Conservation (phyloP, 1,140 invertebrate genomes). For the Apis florea region DNA sequence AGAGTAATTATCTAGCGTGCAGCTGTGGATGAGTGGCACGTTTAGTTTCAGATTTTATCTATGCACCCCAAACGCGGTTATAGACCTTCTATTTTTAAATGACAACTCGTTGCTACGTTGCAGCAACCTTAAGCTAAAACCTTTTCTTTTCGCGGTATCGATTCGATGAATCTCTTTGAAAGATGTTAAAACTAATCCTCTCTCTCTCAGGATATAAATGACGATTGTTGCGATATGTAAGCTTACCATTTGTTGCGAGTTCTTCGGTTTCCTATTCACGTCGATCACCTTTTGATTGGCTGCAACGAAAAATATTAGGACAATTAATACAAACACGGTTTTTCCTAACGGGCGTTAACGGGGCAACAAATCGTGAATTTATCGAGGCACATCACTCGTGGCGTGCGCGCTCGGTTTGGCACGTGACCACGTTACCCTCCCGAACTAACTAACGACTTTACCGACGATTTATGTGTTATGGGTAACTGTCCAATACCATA, state of each 20-base stretch:
- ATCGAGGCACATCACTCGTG: conserved; percentile 44
- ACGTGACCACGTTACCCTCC: conserved; percentile 57
- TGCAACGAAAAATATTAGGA: conserved; percentile 77
- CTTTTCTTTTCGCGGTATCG: conserved; percentile 6
- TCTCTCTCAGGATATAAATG: too few relatives aligned
- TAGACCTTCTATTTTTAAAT: conserved; percentile 60
- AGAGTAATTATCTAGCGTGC: neutral
- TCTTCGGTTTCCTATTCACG: conserved; percentile 93
- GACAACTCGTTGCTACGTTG: conserved; percentile 35
- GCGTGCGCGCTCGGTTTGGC: conserved; percentile 40
- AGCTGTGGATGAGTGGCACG: conserved; percentile 21
- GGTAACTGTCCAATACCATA: conserved; percentile 69
- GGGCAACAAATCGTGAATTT: conserved; percentile 35
- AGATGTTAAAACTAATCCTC: too few relatives aligned
- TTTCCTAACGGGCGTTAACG: conserved; percentile 26
- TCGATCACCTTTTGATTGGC: conserved; percentile 93
- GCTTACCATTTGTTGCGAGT: conserved; percentile 95
- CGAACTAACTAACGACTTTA: conserved; percentile 60
- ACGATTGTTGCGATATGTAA: too few relatives aligned
- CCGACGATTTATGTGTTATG: conserved; percentile 59
- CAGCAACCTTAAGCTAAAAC: neutral
- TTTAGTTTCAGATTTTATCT: conserved; percentile 44
- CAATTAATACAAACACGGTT: conserved; percentile 43
- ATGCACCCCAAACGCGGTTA: conserved; percentile 33
- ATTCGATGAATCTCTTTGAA: neutral